Percentiles rank a stretch among this genome's conserved stretches.
These are phyloP conservation scores for Capitella teleta DNA, from an alignment of 1,140 invertebrate species.

Conservation along the genomic window DNA sequence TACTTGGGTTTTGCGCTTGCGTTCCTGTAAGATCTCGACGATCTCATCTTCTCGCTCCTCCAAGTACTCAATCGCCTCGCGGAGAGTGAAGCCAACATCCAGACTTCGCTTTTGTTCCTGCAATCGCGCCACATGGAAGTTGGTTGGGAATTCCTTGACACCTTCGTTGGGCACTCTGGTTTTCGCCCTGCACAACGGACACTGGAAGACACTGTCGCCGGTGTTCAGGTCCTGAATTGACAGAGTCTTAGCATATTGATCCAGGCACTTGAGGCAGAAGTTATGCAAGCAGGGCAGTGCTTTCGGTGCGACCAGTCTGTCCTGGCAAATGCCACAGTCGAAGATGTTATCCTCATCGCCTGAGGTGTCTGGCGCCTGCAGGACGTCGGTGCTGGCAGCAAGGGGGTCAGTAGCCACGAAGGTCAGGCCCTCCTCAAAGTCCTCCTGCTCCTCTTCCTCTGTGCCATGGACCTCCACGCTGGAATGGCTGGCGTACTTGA, in stretches of 20 bases:
- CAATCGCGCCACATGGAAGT: not conserved
- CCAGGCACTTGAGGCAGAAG: conserved; percentile 9
- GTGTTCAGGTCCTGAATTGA: conserved; percentile 5
- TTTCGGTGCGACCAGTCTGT: conserved; percentile 8
- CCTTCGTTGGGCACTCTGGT: not conserved
- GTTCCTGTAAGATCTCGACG: not conserved
- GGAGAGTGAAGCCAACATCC: not conserved
- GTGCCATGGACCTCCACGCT: too few relatives aligned
- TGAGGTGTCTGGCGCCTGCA: too few relatives aligned
- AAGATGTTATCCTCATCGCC: not conserved
- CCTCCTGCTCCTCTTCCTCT: too few relatives aligned
- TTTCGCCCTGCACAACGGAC: conserved; percentile 1
- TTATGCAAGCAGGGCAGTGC: conserved; percentile 6
- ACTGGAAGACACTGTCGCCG: too few relatives aligned
- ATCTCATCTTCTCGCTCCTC: not conserved
- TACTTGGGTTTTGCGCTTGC: not conserved
- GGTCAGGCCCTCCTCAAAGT: too few relatives aligned
- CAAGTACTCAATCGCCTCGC: not conserved
- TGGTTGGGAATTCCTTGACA: not conserved
- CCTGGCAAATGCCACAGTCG: conserved; percentile 1
- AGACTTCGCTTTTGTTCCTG: not conserved
- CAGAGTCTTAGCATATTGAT: conserved; percentile 9
- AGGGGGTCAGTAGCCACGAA: too few relatives aligned
- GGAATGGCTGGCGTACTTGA: too few relatives aligned
- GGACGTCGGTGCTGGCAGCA: too few relatives aligned